Evolutionary conservation across 2,797 vertebrate genomes (phyloP), one percentile per base, ranked within the genome.

Genomic region (Eulemur coronatus): DNA sequence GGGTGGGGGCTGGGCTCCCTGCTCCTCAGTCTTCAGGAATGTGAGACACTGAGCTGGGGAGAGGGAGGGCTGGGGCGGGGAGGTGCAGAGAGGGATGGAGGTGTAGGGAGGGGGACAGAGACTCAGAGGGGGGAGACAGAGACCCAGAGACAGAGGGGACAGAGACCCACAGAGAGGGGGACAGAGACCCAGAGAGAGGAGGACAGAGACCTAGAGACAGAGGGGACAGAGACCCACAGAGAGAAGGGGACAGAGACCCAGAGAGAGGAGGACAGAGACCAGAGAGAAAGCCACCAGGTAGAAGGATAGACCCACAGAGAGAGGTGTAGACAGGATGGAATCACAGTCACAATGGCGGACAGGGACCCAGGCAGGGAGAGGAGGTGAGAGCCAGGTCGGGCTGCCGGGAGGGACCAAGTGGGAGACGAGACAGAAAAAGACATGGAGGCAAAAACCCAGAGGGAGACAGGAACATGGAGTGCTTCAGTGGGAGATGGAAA

Each of bases 301-400:
- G 13, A 3, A 59, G 33, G 24, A 28, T 65, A 43, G 28, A 20
- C 1, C 2, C 1, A 0, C 4, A n/a, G 67, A 13, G 81, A 41
- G 35, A 33, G 20, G 13, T 2, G 38, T 17, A 9, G 28, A 38
- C 0, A 6, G 12, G 26, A 24, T 9, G 7, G 57, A 2, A 7
- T 46, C n/a, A 2, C 33, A 43, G 33, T 15, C 20, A 3, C 0
- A 22, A 67, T 17, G 33, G 63, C 15, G 0, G 63, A 8, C 8
- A 3, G 63, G 63, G 69, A 57, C 28, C 3, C 1, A 11, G 15
- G 43, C 69, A 8, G 26, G 22, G 63, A 33, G 41, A 8, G 15
- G 48, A 50, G 57, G 43, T 22, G 89, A 69, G n/a, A 91, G 72
- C 67, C 33, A 6, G 92, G 93, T 30, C 57, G 22, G 75, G 59